phyloP scores from a whole-genome alignment of 2,888 invertebrate genomes.

The Hanleya hanleyi region DNA sequence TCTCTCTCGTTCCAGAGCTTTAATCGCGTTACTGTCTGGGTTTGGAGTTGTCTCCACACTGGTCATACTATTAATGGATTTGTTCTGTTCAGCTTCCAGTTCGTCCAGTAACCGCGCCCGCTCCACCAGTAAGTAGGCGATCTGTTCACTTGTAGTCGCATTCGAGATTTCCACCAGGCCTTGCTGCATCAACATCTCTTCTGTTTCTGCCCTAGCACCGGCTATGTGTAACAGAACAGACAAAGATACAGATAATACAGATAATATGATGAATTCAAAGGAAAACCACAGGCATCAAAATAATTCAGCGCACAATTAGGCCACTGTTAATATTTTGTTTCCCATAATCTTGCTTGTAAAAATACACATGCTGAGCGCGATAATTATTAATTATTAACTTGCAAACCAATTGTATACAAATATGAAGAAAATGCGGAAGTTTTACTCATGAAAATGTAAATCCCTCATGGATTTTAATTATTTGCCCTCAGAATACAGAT shows the following conservation, averaged over 20 bases:
- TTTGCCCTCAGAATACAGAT: too few relatives aligned
- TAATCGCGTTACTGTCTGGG: constrained; percentile 46
- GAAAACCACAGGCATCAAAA: too few relatives aligned
- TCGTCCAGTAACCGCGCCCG: constrained; percentile 74
- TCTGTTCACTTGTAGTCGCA: constrained; percentile 73
- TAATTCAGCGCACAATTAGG: too few relatives aligned
- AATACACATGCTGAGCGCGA: too few relatives aligned
- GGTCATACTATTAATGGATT: not conserved
- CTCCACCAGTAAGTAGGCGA: constrained; percentile 75
- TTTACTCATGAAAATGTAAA: too few relatives aligned
- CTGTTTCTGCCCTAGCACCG: constrained; percentile 57
- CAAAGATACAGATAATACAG: not conserved
- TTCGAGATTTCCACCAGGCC: constrained; percentile 72
- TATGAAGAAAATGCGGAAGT: too few relatives aligned
- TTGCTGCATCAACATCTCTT: constrained; percentile 72
- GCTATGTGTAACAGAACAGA: too few relatives aligned
- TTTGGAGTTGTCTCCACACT: not conserved
- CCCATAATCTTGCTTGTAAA: too few relatives aligned
- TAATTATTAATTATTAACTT: too few relatives aligned
- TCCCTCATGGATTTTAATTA: too few relatives aligned
- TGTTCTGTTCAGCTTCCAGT: constrained; percentile 66
- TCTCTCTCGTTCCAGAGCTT: constrained; percentile 71
- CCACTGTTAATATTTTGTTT: too few relatives aligned
- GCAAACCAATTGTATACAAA: too few relatives aligned
- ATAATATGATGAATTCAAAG: not conserved